Evolutionary conservation across 1,140 invertebrate species (phyloP).

Genomic region (Penaeus indicus): DNA sequence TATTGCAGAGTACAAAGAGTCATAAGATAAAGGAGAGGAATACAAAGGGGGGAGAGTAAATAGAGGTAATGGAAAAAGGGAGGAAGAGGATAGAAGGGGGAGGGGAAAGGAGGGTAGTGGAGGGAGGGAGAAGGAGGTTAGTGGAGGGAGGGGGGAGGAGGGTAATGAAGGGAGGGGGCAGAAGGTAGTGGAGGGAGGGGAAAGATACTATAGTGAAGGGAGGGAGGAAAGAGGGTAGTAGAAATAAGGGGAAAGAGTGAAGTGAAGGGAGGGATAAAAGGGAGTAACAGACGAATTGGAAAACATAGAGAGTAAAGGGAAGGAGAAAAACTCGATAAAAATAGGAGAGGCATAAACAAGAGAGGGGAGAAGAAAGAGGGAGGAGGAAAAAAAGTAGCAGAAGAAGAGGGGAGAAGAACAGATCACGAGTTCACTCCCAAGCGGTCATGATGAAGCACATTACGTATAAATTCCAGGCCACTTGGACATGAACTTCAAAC

Average conservation of each 20-base stretch:
- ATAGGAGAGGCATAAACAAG: background rate
- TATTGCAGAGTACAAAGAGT: background rate
- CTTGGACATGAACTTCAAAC: too few relatives aligned
- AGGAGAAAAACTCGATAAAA: background rate
- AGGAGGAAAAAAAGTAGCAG: background rate
- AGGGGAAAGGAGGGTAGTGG: background rate
- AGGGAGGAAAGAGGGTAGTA: background rate
- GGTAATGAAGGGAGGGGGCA: too few relatives aligned
- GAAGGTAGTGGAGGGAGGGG: background rate
- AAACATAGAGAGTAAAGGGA: background rate
- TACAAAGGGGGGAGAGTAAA: conserved; percentile 11
- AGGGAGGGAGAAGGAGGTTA: background rate
- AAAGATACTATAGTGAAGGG: background rate
- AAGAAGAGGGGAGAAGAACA: conserved; percentile 2
- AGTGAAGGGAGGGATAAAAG: background rate
- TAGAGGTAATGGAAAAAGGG: background rate
- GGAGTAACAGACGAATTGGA: background rate
- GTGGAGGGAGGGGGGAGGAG: background rate
- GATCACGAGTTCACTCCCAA: background rate
- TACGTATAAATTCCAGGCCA: background rate
- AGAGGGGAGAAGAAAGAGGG: conserved; percentile 11
- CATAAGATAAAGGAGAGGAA: background rate
- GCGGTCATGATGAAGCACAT: background rate
- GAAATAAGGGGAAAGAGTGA: background rate
- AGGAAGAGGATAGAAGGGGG: background rate